Conservation (phyloP, 2,888 invertebrate species). For the Itoplectis maculator region DNA sequence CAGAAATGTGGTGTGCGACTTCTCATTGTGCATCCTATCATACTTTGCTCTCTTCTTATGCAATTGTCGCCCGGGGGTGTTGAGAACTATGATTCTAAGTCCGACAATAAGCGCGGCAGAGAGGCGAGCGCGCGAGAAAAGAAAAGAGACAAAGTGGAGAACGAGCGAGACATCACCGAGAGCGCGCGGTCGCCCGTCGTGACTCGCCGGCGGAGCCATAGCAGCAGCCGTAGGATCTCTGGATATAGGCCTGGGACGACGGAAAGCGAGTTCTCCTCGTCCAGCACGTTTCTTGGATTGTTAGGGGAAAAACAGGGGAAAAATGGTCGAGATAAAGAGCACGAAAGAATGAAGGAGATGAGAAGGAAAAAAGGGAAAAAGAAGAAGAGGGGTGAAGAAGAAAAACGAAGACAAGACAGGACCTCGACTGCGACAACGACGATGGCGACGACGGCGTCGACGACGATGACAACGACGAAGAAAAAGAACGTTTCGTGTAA, state of each 20-base stretch:
- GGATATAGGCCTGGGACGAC: constrained; percentile 11
- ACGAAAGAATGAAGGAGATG: constrained; percentile 54
- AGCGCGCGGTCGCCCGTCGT: constrained; percentile 9
- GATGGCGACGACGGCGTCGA: constrained; percentile 12
- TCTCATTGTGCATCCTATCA: constrained; percentile 63
- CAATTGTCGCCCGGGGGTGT: constrained; percentile 39
- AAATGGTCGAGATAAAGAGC: constrained; percentile 61
- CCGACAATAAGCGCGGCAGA: constrained; percentile 55
- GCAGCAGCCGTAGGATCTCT: not conserved
- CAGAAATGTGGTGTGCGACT: constrained; percentile 53
- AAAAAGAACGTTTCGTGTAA: constrained; percentile 55
- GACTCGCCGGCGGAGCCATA: constrained; percentile 25
- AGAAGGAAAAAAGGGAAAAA: constrained; percentile 49
- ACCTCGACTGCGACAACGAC: constrained; percentile 11
- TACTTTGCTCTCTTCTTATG: constrained; percentile 43
- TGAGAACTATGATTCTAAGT: constrained; percentile 58
- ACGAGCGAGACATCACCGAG: constrained; percentile 37
- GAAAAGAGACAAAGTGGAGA: constrained; percentile 34
- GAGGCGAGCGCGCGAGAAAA: not conserved
- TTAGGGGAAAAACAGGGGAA: constrained; percentile 39
- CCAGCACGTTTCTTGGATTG: constrained; percentile 52
- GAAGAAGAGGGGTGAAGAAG: too few relatives aligned
- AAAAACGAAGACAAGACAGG: constrained; percentile 14
- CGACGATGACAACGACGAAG: constrained; percentile 67
- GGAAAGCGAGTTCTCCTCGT: not conserved